Base-by-base conservation (phyloP, 2,113 vertebrate genomes). In the Sinocyclocheilus anshuiensis region DNA sequence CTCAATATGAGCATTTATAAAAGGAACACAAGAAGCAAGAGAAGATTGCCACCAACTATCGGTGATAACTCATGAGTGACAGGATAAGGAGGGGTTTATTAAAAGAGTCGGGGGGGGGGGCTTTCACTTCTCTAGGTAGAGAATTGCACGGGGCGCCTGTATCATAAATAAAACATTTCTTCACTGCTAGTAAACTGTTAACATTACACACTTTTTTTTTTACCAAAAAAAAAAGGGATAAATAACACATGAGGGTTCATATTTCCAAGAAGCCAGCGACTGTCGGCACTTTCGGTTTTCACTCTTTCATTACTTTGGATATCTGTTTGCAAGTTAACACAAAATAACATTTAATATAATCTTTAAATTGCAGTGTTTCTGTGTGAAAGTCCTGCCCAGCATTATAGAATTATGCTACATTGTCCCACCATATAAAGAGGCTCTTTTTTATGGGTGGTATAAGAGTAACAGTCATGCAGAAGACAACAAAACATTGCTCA, bases 1-100 rank as follows among this genome's bases (percentile, higher is more conserved):
- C 94, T 96, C 96, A 92, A 96, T 96, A 95, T 94, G 92, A 95
- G 94, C 89, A 88, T 94, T 95, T 92, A 93, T 92, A 95, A 95
- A 92, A 94, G 93, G 95, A 96, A 95, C 92, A 94, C 93, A 94
- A 94, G 93, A 91, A 93, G 92, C 92, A 85, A 90, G 83, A 91
- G 83, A 63, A 91, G 90, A 86, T 75, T 84, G 84, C 29, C 75
- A 69, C 72, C 75, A 89, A 93, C 89, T 94, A 94, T 94, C 88
- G 93, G 92, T 89, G 92, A 94, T 94, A 92, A 93, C 91, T 93
- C 92, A 91, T 90, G 94, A 94, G 92, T 94, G 94, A 95, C 94
- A 95, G 94, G 91, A 93, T 91, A 92, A 94, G 93, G 90, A 92
- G 91, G 91, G 88, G 87, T 93, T 91, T 94, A 94, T 93, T 94